Evolutionary conservation across 2,888 invertebrate genomes (phyloP).

Genomic region (Nasonovia ribisnigri): DNA sequence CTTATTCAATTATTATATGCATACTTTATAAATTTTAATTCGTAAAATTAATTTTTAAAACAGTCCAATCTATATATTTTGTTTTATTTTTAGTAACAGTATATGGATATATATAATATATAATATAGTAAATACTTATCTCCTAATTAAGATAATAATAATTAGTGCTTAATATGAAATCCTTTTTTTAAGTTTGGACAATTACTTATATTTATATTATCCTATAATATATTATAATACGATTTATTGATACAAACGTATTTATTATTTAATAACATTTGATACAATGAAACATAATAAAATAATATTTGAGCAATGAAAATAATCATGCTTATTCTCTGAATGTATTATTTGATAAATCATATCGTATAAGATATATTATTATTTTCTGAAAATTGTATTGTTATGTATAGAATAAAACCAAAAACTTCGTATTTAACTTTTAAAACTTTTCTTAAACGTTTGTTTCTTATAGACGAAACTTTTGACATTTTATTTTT

Average conservation of each 20-base stretch:
- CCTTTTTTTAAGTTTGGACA: background rate
- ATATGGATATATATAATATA: background rate
- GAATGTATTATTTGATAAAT: background rate
- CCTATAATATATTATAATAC: too few relatives aligned
- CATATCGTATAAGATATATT: background rate
- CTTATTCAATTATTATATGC: background rate
- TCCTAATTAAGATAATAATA: background rate
- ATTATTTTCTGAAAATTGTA: background rate
- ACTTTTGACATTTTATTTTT: constrained; percentile 9
- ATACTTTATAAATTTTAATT: background rate
- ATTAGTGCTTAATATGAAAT: background rate
- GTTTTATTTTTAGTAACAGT: background rate
- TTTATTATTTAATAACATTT: background rate
- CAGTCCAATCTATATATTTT: background rate
- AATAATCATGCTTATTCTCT: background rate
- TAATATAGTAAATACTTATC: background rate
- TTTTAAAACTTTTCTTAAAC: constrained; percentile 40
- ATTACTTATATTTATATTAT: too few relatives aligned
- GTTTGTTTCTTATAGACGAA: constrained; percentile 17
- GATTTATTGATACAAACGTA: background rate
- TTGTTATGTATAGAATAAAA: background rate
- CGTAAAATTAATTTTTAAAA: background rate
- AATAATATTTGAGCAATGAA: background rate
- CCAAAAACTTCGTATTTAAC: background rate
- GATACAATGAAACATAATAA: background rate